Conservation (phyloP, 1,140 invertebrate species). For the Zeugodacus cucurbitae region DNA sequence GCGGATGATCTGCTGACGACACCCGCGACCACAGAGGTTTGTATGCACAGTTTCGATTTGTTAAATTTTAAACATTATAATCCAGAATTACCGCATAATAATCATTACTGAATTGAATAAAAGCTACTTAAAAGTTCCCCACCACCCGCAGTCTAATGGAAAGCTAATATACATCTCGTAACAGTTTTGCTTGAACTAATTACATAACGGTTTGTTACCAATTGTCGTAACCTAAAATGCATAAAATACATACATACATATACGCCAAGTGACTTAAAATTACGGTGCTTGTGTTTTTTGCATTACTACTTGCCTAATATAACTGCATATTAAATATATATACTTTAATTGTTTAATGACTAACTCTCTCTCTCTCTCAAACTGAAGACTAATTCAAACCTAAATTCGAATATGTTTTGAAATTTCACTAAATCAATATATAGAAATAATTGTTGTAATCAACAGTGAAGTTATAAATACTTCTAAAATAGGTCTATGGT, state of each 20-base stretch:
- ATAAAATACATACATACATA: background rate
- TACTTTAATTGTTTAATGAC: background rate
- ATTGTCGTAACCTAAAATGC: background rate
- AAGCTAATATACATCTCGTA: background rate
- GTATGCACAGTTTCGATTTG: conserved; percentile 19
- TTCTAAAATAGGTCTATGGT: too few species aligned
- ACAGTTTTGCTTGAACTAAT: conserved; percentile 19
- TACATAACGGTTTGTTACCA: background rate
- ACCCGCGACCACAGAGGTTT: conserved; percentile 48
- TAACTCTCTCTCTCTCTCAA: background rate
- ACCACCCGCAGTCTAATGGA: background rate
- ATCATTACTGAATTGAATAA: background rate
- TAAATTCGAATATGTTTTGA: background rate
- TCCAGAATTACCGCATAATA: background rate
- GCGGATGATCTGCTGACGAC: conserved; percentile 64
- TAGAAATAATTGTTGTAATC: too few species aligned
- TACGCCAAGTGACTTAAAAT: background rate
- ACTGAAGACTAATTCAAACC: background rate
- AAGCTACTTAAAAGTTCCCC: background rate
- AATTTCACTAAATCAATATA: too few species aligned
- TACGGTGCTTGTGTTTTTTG: conserved; percentile 11
- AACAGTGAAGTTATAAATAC: too few species aligned
- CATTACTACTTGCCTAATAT: background rate
- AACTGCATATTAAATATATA: background rate
- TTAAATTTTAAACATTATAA: background rate